These are phyloP conservation scores for Neostethus bicornis DNA, from an alignment of 2,797 vertebrate genomes.

Conservation along the genomic window DNA sequence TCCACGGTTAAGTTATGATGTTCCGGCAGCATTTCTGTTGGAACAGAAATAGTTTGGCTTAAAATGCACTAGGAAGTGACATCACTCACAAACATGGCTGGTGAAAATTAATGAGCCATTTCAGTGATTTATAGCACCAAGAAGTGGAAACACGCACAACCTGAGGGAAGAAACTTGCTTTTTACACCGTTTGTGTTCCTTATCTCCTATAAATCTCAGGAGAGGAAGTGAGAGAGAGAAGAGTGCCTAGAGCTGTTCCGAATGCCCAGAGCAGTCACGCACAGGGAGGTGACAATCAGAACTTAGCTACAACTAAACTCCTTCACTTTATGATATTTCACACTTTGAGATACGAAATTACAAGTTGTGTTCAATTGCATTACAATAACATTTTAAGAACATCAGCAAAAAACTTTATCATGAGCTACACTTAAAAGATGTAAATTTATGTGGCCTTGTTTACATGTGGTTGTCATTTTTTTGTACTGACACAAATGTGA, in stretches of 20 bases:
- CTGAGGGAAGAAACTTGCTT: conserved; percentile 20
- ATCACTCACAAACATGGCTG: conserved; percentile 17
- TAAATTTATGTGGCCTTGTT: too few relatives aligned
- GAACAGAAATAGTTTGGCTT: conserved; percentile 35
- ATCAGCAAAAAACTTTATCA: too few relatives aligned
- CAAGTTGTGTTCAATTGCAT: too few relatives aligned
- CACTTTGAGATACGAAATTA: too few relatives aligned
- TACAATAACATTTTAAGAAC: too few relatives aligned
- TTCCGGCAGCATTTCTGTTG: conserved; percentile 44
- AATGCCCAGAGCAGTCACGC: conserved; percentile 73
- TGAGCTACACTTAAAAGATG: too few relatives aligned
- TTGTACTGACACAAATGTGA: too few relatives aligned
- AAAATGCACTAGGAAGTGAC: conserved; percentile 36
- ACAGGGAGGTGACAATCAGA: conserved; percentile 72
- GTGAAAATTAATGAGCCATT: conserved; percentile 31
- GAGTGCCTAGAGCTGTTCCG: conserved; percentile 55
- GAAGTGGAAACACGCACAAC: conserved; percentile 33
- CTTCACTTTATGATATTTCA: too few relatives aligned
- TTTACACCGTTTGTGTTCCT: conserved; percentile 37
- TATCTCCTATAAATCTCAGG: conserved; percentile 60
- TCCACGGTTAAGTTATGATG: conserved; percentile 28
- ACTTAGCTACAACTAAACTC: too few relatives aligned
- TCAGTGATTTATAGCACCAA: conserved; percentile 60
- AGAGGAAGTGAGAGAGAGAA: conserved; percentile 41
- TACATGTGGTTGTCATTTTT: too few relatives aligned